These are phyloP conservation scores for Spisula subtruncata DNA, from an alignment of 2,888 invertebrate genomes.

Conservation along the genomic window DNA sequence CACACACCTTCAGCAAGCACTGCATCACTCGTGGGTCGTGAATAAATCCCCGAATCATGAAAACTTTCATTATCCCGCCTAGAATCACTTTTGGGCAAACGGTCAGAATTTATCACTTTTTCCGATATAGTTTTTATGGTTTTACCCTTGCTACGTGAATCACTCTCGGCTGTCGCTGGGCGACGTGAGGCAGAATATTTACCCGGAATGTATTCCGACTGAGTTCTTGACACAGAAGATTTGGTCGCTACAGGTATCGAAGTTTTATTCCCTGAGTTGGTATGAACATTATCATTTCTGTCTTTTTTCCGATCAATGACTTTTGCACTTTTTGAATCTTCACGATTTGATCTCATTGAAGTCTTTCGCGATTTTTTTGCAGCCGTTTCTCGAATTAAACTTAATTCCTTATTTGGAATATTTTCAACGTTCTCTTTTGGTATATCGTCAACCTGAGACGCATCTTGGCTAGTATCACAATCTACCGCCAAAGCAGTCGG, in stretches of 20 bases:
- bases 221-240: constrained; percentile 73
- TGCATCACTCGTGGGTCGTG: constrained; percentile 82
- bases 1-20: constrained; percentile 76
- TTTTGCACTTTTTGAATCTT: constrained; percentile 62
- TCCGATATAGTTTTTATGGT: constrained; percentile 66
- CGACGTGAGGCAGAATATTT: constrained; percentile 72
- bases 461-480: constrained; percentile 81
- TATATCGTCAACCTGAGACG: constrained; percentile 75
- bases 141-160: constrained; percentile 63
- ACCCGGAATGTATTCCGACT: constrained; percentile 77
- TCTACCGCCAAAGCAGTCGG: constrained; percentile 80
- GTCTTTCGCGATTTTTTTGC: constrained; percentile 67
- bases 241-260: constrained; percentile 74
- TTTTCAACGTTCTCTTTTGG: constrained; percentile 68
- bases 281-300: constrained; percentile 54
- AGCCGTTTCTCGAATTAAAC: constrained; percentile 72
- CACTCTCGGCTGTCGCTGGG: constrained; percentile 68
- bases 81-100: constrained; percentile 57
- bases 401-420: constrained; percentile 68
- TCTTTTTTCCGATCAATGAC: constrained; percentile 61
- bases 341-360: constrained; percentile 56
- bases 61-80: constrained; percentile 71
- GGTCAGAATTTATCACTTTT: constrained; percentile 60
- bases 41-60: constrained; percentile 78
- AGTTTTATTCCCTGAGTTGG: constrained; percentile 72